Base-by-base conservation (phyloP, 1,140 invertebrate species). In the Hormaphis cornu region DNA sequence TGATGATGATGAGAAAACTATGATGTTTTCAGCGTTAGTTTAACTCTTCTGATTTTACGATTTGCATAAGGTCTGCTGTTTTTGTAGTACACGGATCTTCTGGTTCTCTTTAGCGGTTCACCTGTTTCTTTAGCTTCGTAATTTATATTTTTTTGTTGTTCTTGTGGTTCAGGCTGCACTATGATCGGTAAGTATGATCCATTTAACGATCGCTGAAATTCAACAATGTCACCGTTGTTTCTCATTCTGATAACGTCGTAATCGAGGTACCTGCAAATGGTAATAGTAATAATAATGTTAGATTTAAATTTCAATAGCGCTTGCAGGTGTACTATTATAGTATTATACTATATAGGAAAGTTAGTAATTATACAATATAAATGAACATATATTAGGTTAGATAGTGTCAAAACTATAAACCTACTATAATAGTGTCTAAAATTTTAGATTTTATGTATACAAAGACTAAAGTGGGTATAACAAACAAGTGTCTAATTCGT, bases 181-280 rank as follows among this genome's bases (percentile, higher is more conserved):
- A 63, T 9, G 14, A 63, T 10, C 35, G 61, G 61, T 50, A 50
- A n/a, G 24, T 48, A 66, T 16, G 42, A 48, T 50, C 42, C 44
- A 50, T 66, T 66, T 22, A 66, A 66, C n/a, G 61, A 7, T 24
- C 61, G 9, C 35, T 66, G 61, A 20, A 50, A 48, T 1, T 66
- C 44, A 2, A 66, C n/a, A 50, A 48, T 20, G 35, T 66, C 61
- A 48, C 50, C 44, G n/a, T 66, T 66, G 22, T 66, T 66, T 35
- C 61, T 66, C 61, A 66, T 66, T 50, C 28, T 50, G 9, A 66
- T 28, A 3, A 66, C 61, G 20, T 66, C 61, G 26, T 66, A 66
- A 33, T 66, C 61, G n/a, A 66, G 28, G 14, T 66, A 66, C 9
- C 61, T 66, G 44, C n/a, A n/a, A n/a, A n/a, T n/a, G n/a, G n/a